Evolutionary conservation across 2,888 invertebrate species (phyloP).

Genomic region (Podabrus alpinus): DNA sequence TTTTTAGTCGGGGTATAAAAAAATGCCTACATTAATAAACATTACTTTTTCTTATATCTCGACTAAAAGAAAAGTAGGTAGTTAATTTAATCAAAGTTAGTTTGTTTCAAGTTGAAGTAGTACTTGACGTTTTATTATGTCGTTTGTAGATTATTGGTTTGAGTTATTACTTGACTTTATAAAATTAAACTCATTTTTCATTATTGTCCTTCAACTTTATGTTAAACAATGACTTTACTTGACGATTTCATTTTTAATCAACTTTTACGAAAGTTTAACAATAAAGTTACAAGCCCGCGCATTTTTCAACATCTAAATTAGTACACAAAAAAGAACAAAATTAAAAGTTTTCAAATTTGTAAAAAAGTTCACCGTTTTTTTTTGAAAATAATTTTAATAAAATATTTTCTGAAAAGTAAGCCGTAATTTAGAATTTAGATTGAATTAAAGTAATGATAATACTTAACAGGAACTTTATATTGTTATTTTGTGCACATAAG

Average conservation of each 20-base stretch:
- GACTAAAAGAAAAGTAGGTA: not conserved
- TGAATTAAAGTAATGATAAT: not conserved
- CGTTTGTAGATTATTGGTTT: conserved; percentile 30
- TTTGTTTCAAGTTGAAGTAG: conserved; percentile 28
- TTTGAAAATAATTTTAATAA: not conserved
- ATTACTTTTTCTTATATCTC: not conserved
- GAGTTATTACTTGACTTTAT: conserved; percentile 28
- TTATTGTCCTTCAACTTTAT: conserved; percentile 24
- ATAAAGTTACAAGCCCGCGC: not conserved
- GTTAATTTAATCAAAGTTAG: conserved; percentile 37
- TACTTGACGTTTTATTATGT: conserved; percentile 35
- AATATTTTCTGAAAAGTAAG: not conserved
- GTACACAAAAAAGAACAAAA: not conserved
- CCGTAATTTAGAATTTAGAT: not conserved
- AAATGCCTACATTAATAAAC: not conserved
- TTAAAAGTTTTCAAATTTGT: not conserved
- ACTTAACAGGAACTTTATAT: not conserved
- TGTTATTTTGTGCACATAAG: not conserved
- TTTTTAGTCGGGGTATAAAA: not conserved
- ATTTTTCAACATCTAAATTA: not conserved
- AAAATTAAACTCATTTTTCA: conserved; percentile 26
- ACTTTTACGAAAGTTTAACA: not conserved
- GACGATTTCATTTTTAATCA: not conserved
- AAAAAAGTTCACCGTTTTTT: not conserved
- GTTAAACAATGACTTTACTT: conserved; percentile 23